phyloP scores from a whole-genome alignment of 2,888 invertebrate genomes.

The Lamellibrachia satsuma region DNA sequence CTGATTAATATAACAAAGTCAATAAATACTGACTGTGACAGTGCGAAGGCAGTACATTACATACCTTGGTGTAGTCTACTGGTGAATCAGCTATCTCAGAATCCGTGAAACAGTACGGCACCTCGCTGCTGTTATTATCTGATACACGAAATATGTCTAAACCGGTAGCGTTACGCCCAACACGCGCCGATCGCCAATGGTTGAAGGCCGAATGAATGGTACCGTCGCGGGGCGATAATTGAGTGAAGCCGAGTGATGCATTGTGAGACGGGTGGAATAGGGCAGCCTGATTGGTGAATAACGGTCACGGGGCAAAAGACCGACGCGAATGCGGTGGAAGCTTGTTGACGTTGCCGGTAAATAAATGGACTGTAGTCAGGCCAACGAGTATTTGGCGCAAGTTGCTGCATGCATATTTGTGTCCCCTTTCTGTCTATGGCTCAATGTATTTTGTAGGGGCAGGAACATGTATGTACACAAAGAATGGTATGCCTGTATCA shows the following conservation, averaged over 20 bases:
- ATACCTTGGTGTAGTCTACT: too few species aligned
- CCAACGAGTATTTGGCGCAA: background rate
- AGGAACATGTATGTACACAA: background rate
- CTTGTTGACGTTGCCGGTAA: background rate
- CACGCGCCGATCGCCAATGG: background rate
- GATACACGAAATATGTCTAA: background rate
- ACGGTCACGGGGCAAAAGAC: background rate
- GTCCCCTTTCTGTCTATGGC: background rate
- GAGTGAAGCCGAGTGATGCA: background rate
- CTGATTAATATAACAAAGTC: too few species aligned
- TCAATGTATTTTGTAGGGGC: background rate
- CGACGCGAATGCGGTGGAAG: background rate
- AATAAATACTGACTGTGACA: too few species aligned
- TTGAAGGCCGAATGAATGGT: background rate
- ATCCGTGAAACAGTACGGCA: background rate
- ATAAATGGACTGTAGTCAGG: conserved; percentile 7
- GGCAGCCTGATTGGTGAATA: background rate
- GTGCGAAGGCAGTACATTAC: too few species aligned
- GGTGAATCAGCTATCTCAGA: background rate
- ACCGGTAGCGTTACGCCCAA: background rate
- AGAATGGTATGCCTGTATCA: background rate
- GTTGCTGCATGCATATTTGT: background rate
- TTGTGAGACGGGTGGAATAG: background rate
- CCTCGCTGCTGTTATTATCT: background rate
- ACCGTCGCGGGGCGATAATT: background rate